These are phyloP conservation scores for Ptychodera flava DNA, from an alignment of 35 echinoderm and acorn worm genomes.

Conservation along the genomic window DNA sequence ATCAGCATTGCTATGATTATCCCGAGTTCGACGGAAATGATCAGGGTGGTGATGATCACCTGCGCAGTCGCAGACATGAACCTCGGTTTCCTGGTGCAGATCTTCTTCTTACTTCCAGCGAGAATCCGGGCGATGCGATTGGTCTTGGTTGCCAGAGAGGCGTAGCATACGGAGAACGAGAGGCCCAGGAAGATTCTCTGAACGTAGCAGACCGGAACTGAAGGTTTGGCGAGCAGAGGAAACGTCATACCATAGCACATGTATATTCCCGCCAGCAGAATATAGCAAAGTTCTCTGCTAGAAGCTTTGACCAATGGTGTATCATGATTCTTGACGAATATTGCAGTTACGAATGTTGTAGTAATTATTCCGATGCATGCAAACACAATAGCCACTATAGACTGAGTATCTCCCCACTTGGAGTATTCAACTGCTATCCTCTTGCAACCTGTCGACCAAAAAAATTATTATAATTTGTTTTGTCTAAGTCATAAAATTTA, in stretches of 20 bases:
- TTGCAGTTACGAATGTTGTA: slow-evolving; percentile 67
- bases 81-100: slow-evolving; percentile 69
- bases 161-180: slow-evolving; percentile 84
- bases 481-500: no score
- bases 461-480: no score
- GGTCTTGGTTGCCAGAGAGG: slow-evolving; percentile 67
- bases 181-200: slow-evolving; percentile 70
- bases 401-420: slow-evolving; percentile 63
- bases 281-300: slow-evolving; percentile 90
- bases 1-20: slow-evolving; percentile 66
- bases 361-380: slow-evolving; percentile 62
- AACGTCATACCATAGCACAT: slow-evolving; percentile 78
- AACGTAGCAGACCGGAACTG: slow-evolving; percentile 67
- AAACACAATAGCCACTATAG: slow-evolving; percentile 59
- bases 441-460: slow-evolving; percentile 49
- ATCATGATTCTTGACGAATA: slow-evolving; percentile 74
- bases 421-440: slow-evolving; percentile 67
- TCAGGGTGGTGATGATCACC: slow-evolving; percentile 78
- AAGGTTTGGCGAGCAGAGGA: slow-evolving; percentile 65
- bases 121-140: slow-evolving; percentile 95
- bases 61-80: slow-evolving; percentile 85
- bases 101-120: slow-evolving; percentile 94
- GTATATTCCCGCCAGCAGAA: slow-evolving; percentile 68
- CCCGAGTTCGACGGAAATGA: slow-evolving; percentile 57
- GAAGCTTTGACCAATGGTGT: slow-evolving; percentile 89